Percentiles rank a stretch among this genome's conserved stretches.
Conservation (phyloP, 2,888 invertebrate genomes). For the Hylaea fasciaria region DNA sequence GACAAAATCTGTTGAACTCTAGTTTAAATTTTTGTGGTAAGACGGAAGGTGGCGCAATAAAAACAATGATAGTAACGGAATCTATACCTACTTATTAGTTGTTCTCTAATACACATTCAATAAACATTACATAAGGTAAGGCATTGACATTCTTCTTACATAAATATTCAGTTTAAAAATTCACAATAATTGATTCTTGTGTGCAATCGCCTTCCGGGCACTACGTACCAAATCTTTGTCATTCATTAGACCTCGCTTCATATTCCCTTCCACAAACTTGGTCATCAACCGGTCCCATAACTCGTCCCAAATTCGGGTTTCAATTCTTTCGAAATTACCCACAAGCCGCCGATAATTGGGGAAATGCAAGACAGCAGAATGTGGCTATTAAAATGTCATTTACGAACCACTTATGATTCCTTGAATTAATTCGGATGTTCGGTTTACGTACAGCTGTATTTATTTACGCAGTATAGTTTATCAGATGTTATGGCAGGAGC, state of each 20-base stretch:
- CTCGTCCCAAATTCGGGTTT: conserved; percentile 40
- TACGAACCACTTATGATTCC: conserved; percentile 41
- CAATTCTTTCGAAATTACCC: conserved; percentile 43
- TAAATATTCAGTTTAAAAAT: too few species aligned
- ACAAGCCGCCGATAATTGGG: conserved; percentile 41
- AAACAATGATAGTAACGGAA: too few species aligned
- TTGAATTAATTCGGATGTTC: conserved; percentile 35
- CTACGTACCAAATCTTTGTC: conserved; percentile 26
- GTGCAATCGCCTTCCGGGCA: background rate
- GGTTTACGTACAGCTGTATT: conserved; percentile 23
- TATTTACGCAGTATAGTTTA: conserved; percentile 15
- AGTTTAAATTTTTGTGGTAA: too few species aligned
- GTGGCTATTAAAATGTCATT: conserved; percentile 47
- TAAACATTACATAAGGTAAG: too few species aligned
- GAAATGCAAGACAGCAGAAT: conserved; percentile 45
- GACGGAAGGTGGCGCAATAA: too few species aligned
- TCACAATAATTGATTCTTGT: background rate
- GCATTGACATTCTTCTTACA: too few species aligned
- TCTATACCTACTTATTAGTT: too few species aligned
- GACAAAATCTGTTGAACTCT: too few species aligned
- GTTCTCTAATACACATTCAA: too few species aligned
- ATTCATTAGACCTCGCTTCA: conserved; percentile 36
- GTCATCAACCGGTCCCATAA: conserved; percentile 40
- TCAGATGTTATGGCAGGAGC: conserved; percentile 10
- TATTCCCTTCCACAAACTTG: conserved; percentile 33